Evolutionary conservation across 2,888 invertebrate species (phyloP).

Genomic region (Rapana venosa): DNA sequence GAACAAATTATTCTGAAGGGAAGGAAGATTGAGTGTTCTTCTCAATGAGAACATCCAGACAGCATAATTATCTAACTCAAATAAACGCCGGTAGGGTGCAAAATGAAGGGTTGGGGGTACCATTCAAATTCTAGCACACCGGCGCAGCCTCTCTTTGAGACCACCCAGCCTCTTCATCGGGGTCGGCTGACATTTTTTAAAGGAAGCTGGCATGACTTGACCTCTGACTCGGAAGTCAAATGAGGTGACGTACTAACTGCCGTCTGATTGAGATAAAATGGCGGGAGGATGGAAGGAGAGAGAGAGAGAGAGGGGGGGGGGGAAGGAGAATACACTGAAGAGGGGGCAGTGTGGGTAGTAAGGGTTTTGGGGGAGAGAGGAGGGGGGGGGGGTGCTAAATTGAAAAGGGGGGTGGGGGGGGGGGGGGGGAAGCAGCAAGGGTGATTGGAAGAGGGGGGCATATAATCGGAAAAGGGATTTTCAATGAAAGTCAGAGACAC

Average conservation of each 20-base stretch:
- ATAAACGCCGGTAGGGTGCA: neutral
- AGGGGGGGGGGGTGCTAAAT: neutral
- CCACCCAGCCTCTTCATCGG: constrained; percentile 15
- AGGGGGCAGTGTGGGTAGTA: neutral
- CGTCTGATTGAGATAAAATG: neutral
- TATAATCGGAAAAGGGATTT: neutral
- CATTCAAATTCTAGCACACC: neutral
- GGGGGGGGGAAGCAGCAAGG: neutral
- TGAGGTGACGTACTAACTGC: constrained; percentile 23
- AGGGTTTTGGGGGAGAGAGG: neutral
- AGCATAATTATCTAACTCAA: neutral
- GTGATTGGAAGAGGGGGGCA: neutral
- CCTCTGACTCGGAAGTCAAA: constrained; percentile 34
- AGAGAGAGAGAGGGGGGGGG: neutral
- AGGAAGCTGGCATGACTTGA: constrained; percentile 27
- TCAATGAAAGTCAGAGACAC: neutral
- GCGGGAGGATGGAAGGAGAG: neutral
- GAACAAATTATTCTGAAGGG: too few relatives aligned
- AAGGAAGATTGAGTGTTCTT: too few relatives aligned
- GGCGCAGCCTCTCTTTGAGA: neutral
- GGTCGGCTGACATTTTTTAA: neutral
- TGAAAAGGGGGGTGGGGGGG: neutral
- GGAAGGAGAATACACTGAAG: neutral
- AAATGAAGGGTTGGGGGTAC: neutral
- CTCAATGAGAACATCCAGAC: too few relatives aligned